phyloP scores from a whole-genome alignment of 2,888 invertebrate genomes.

The Acrobasis suavella region DNA sequence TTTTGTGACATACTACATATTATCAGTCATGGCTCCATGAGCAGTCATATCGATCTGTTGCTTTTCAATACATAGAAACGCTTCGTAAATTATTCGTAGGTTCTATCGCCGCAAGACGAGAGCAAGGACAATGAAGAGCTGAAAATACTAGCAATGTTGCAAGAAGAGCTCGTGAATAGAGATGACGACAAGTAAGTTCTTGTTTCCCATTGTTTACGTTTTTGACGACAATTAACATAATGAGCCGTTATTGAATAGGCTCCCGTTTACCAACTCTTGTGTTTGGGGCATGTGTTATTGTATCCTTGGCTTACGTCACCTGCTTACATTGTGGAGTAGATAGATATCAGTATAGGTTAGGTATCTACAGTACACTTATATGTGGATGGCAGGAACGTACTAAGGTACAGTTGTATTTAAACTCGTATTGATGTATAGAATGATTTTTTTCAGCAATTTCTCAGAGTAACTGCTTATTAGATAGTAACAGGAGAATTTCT shows the following conservation, averaged over 20 bases:
- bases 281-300: constrained; percentile 26
- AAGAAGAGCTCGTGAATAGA: constrained; percentile 92
- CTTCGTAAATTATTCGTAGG: constrained; percentile 74
- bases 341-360: background rate
- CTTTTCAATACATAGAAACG: constrained; percentile 69
- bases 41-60: constrained; percentile 57
- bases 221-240: constrained; percentile 28
- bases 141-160: constrained; percentile 88
- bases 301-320: constrained; percentile 39
- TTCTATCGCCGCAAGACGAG: constrained; percentile 75
- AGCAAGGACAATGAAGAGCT: constrained; percentile 85
- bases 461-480: background rate
- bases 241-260: constrained; percentile 28
- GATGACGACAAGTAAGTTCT: constrained; percentile 89
- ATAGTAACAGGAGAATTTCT: background rate
- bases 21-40: constrained; percentile 31
- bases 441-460: background rate
- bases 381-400: background rate
- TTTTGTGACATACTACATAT: constrained; percentile 33
- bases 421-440: background rate
- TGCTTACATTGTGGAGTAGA: constrained; percentile 32
- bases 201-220: constrained; percentile 34
- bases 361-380: background rate
- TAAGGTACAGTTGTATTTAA: background rate
- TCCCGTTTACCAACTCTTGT: constrained; percentile 26